Evolutionary conservation across 1,140 invertebrate genomes (phyloP).

Genomic region (Euwallacea fornicatus): DNA sequence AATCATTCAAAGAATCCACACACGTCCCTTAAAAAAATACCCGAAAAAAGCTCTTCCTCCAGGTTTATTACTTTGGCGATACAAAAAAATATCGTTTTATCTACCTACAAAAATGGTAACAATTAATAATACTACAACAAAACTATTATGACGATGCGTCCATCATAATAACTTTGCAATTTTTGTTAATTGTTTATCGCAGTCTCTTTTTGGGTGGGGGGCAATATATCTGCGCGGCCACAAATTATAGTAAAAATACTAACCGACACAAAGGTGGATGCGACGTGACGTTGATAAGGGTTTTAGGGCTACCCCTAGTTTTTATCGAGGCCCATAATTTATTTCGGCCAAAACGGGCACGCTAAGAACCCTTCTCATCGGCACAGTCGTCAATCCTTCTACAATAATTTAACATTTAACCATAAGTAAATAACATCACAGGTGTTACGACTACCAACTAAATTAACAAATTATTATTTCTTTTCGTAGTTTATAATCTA

Average conservation of each 20-base stretch:
- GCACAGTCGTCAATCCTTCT: slow-evolving; percentile 5
- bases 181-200: slow-evolving; percentile 55
- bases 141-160: slow-evolving; percentile 49
- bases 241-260: slow-evolving; percentile 15
- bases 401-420: slow-evolving; percentile 22
- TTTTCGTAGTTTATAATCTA: slow-evolving; percentile 24
- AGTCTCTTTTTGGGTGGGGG: slow-evolving; percentile 50
- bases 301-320: slow-evolving; percentile 12
- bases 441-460: slow-evolving; percentile 43
- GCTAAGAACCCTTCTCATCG: slow-evolving; percentile 23
- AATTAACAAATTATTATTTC: slow-evolving; percentile 41
- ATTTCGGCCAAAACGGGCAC: slow-evolving; percentile 17
- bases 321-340: slow-evolving; percentile 15
- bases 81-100: slow-evolving; percentile 48
- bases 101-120: slow-evolving; percentile 53
- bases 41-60: slow-evolving; percentile 14
- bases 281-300: slow-evolving; percentile 29
- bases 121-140: slow-evolving; percentile 50
- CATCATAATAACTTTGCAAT: slow-evolving; percentile 52
- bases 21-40: slow-evolving; percentile 39
- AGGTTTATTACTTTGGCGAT: slow-evolving; percentile 40
- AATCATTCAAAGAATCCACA: slow-evolving; percentile 48
- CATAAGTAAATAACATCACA: slow-evolving; percentile 43
- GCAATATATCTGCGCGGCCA: slow-evolving; percentile 15
- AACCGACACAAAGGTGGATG: slow-evolving; percentile 13